Percentiles rank a stretch among this genome's conserved stretches.
Evolutionary conservation across 2,113 vertebrate genomes (phyloP).

Genomic region (Pitta sordida): DNA sequence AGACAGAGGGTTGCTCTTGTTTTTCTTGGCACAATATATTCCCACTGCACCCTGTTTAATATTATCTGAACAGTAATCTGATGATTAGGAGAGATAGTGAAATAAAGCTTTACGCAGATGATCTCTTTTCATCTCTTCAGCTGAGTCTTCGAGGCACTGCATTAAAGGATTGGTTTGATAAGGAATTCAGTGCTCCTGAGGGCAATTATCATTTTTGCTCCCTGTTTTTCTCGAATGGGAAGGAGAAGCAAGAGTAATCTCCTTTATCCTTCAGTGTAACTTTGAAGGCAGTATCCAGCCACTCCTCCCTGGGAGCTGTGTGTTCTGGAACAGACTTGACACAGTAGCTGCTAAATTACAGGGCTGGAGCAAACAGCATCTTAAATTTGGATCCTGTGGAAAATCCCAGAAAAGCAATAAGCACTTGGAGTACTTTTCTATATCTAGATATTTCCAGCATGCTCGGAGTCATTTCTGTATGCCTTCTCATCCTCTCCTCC

Average conservation of each 20-base stretch:
- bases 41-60: conserved; percentile 48
- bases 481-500: neutral
- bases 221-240: neutral
- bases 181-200: conserved; percentile 25
- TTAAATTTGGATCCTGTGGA: conserved; percentile 52
- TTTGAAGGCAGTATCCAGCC: conserved; percentile 11
- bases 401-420: conserved; percentile 44
- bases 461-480: neutral
- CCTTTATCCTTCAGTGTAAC: conserved; percentile 10
- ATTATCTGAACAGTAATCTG: conserved; percentile 56
- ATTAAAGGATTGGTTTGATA: conserved; percentile 37
- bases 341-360: conserved; percentile 52
- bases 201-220: conserved; percentile 41
- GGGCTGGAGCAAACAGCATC: conserved; percentile 20
- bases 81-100: conserved; percentile 43
- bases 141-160: conserved; percentile 41
- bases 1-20: conserved; percentile 38
- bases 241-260: conserved; percentile 2
- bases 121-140: conserved; percentile 56
- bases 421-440: neutral
- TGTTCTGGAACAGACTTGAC: conserved; percentile 38
- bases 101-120: conserved; percentile 46
- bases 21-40: conserved; percentile 46
- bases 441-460: neutral
- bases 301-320: conserved; percentile 8